Evolutionary conservation across 2,113 vertebrate species (phyloP).

Genomic region (Halcyon malimbica): DNA sequence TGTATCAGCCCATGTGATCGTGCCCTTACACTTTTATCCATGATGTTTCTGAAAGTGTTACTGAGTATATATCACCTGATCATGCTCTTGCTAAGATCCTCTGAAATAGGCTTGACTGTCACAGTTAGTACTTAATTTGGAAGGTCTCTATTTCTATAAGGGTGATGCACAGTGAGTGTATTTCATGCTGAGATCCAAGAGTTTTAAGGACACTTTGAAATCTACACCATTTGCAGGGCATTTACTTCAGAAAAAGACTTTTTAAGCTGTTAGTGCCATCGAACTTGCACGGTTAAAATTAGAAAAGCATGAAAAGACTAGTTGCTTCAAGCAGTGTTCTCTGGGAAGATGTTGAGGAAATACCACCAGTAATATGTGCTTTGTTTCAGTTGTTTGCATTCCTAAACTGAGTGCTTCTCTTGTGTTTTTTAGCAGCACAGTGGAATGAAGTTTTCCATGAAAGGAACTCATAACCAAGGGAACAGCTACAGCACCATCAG

Average conservation of each 20-base stretch:
- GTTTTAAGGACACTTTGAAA: background rate
- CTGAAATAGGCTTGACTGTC: background rate
- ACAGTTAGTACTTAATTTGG: background rate
- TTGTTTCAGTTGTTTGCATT: background rate
- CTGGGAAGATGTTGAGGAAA: background rate
- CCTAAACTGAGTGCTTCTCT: background rate
- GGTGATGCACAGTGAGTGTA: background rate
- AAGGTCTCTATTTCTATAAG: background rate
- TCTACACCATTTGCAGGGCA: background rate
- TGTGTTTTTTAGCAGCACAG: conserved; percentile 76
- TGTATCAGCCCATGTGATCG: background rate
- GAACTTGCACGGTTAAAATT: background rate
- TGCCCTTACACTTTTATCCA: background rate
- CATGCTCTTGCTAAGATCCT: background rate
- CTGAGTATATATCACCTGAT: background rate
- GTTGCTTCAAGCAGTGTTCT: background rate
- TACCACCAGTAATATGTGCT: background rate
- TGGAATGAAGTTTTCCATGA: conserved; percentile 88
- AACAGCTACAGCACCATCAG: conserved; percentile 77
- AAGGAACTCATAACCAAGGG: conserved; percentile 83
- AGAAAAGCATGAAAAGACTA: background rate
- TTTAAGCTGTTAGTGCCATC: background rate
- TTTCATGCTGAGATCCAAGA: background rate
- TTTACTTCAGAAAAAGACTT: background rate
- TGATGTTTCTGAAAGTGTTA: background rate